Evolutionary conservation across 2,797 vertebrate species (phyloP).

Genomic region (Botia almorhae): DNA sequence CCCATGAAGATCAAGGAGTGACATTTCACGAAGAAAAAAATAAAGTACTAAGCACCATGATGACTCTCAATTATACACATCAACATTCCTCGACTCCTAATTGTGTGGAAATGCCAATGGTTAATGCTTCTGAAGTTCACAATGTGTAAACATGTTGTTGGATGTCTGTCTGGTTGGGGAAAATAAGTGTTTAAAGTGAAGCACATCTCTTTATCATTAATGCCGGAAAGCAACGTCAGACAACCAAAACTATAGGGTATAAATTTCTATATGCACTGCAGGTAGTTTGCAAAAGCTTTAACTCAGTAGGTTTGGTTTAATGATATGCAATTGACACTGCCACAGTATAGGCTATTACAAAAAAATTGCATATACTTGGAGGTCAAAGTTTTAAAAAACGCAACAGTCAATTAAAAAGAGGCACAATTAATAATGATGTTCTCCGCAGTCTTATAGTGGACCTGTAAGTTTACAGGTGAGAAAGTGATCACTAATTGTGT

Average conservation of each 20-base stretch:
- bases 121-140: slow-evolving; percentile 11
- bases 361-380: neutral
- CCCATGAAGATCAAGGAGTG: slow-evolving; percentile 44
- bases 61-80: slow-evolving; percentile 57
- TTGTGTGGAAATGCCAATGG: slow-evolving; percentile 36
- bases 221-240: too few species aligned
- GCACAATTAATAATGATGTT: neutral
- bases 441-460: neutral
- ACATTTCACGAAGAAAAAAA: slow-evolving; percentile 2
- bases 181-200: slow-evolving; percentile 13
- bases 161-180: slow-evolving; percentile 21
- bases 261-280: too few species aligned
- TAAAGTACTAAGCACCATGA: neutral
- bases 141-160: slow-evolving; percentile 44
- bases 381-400: too few species aligned
- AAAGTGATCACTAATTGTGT: slow-evolving; percentile 14
- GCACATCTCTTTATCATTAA: slow-evolving; percentile 38
- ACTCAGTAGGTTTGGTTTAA: too few species aligned
- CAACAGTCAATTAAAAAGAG: neutral
- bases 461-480: slow-evolving; percentile 32
- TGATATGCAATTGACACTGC: too few species aligned
- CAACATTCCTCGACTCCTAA: slow-evolving; percentile 49
- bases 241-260: too few species aligned
- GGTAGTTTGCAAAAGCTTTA: too few species aligned
- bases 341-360: too few species aligned